These are phyloP conservation scores for Manis javanica DNA, from an alignment of 2,797 vertebrate genomes.

Conservation along the genomic window DNA sequence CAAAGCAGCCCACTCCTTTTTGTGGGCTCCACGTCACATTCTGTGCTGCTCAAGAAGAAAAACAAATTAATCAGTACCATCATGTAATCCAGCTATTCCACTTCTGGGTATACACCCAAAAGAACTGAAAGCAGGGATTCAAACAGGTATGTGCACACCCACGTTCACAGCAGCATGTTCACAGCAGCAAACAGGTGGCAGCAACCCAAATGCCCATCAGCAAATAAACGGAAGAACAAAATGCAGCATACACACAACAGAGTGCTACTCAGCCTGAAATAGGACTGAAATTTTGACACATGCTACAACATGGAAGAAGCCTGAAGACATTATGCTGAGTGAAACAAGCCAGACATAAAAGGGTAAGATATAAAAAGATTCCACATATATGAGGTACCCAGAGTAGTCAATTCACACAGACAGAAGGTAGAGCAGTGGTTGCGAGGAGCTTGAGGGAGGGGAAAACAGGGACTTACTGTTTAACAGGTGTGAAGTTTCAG, in stretches of 20 bases:
- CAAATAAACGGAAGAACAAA: neutral
- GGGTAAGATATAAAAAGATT: neutral
- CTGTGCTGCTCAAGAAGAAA: too few species aligned
- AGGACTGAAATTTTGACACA: neutral
- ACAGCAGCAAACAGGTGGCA: neutral
- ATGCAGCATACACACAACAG: neutral
- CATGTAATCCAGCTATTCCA: neutral
- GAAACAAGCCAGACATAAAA: neutral
- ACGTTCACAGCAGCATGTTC: neutral
- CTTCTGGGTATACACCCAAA: neutral
- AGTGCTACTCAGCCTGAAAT: neutral
- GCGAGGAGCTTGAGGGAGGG: neutral
- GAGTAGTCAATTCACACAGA: neutral
- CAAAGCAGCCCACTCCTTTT: too few species aligned
- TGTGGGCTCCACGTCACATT: too few species aligned
- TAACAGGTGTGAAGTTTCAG: neutral
- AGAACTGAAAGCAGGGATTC: neutral
- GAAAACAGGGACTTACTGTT: neutral
- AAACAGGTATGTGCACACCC: neutral
- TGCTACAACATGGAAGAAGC: neutral
- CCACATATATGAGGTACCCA: neutral
- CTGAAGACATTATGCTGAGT: neutral
- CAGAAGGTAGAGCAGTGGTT: neutral
- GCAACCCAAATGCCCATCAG: neutral
- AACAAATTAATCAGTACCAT: neutral